phyloP scores from a whole-genome alignment of 2,797 vertebrate species.

The Harpagifer antarcticus region DNA sequence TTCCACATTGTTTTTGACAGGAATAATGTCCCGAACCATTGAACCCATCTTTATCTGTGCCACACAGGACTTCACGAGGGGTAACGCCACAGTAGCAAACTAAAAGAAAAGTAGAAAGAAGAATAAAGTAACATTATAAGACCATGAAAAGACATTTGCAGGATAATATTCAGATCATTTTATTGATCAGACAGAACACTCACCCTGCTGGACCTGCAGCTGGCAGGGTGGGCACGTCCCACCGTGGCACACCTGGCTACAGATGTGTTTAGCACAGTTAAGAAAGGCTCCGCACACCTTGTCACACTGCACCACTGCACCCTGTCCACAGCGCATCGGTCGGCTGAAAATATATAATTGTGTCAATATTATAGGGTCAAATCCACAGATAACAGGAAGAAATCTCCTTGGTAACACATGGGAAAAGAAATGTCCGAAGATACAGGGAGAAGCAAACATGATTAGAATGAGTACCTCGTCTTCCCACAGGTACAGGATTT shows the following conservation, averaged over 20 bases:
- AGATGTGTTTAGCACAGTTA: constrained; percentile 93
- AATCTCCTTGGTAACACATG: neutral
- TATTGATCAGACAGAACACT: constrained; percentile 37
- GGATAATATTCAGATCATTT: neutral
- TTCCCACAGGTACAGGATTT: constrained; percentile 94
- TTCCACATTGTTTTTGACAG: constrained; percentile 92
- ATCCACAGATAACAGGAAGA: no score
- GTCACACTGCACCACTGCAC: constrained; percentile 88
- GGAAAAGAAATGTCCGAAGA: neutral
- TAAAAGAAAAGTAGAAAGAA: constrained; percentile 54
- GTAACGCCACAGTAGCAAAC: constrained; percentile 93
- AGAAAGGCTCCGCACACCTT: constrained; percentile 89
- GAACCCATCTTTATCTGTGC: constrained; percentile 88
- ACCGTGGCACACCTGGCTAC: constrained; percentile 92
- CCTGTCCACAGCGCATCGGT: constrained; percentile 94
- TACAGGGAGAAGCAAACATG: neutral
- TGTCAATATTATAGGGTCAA: neutral
- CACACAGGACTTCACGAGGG: constrained; percentile 89
- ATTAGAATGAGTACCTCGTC: constrained; percentile 86
- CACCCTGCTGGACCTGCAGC: constrained; percentile 90
- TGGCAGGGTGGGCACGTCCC: constrained; percentile 92
- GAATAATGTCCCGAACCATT: constrained; percentile 92
- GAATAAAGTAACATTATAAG: no score
- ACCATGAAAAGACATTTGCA: neutral
- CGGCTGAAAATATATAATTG: constrained; percentile 83